Conservation (phyloP, 1,140 invertebrate genomes). For the Calephelis nemesis region DNA sequence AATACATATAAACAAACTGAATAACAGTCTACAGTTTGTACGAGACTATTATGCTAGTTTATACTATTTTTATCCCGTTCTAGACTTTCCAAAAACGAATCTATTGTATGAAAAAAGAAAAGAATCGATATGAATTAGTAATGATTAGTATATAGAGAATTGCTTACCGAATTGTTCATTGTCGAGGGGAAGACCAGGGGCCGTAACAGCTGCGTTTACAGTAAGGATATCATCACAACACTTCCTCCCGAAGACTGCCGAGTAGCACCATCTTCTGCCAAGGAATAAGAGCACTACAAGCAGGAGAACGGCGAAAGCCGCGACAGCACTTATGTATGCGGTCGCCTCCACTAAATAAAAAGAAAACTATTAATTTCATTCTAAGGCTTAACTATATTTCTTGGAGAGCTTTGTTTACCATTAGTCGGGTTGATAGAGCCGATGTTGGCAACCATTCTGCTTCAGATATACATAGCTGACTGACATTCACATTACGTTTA, state of each 20-base stretch:
- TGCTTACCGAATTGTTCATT: slow-evolving; percentile 62
- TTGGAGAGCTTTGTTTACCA: slow-evolving; percentile 55
- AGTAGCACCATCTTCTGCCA: slow-evolving; percentile 64
- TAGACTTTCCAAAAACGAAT: too few relatives aligned
- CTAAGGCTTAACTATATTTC: slow-evolving; percentile 29
- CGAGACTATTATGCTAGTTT: too few relatives aligned
- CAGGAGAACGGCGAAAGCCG: slow-evolving; percentile 65
- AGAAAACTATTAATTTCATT: slow-evolving; percentile 26
- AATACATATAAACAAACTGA: too few relatives aligned
- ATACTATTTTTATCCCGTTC: too few relatives aligned
- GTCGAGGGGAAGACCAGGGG: slow-evolving; percentile 53
- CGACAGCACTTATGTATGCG: slow-evolving; percentile 73
- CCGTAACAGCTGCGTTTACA: slow-evolving; percentile 51
- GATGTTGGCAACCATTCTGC: slow-evolving; percentile 68
- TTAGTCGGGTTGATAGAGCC: slow-evolving; percentile 61
- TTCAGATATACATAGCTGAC: slow-evolving; percentile 51
- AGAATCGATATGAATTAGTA: not conserved
- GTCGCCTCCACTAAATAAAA: slow-evolving; percentile 69
- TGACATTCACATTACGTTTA: slow-evolving; percentile 25
- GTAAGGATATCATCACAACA: slow-evolving; percentile 68
- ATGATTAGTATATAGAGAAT: not conserved
- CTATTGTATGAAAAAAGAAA: not conserved
- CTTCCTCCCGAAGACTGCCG: slow-evolving; percentile 52
- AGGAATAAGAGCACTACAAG: slow-evolving; percentile 70
- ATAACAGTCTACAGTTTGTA: too few relatives aligned